Evolutionary conservation across 2,888 invertebrate genomes (phyloP), one percentile per base, ranked within the genome.

Genomic region (Eupithecia tripunctaria): DNA sequence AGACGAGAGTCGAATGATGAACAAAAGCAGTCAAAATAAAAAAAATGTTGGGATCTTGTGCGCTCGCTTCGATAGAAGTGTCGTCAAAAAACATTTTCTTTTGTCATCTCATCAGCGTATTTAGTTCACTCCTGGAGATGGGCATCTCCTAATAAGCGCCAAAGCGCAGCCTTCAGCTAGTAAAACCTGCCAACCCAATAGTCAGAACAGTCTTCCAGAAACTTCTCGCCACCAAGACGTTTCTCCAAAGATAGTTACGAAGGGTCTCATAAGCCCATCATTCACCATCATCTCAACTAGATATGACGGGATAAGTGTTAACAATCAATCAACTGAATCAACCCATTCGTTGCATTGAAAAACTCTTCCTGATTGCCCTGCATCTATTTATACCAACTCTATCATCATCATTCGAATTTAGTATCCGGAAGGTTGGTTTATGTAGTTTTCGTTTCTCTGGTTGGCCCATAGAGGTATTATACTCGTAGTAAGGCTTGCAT

Each of bases 241-340:
- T 43, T 51, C 10, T 51, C n/a, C 47, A 36, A 51, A 51, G 18
- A 25, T 56, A 51, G 12, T 14, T n/a, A 70, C 38, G 25, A 72
- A 47, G 68, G 66, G 29, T 51, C 63, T 27, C 43, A 36, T 38
- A 32, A 32, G 64, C 70, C 70, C 36, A 70, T 73, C 73, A 68
- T 70, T 21, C 27, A 56, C 21, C 56, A 56, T 56, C 21, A 25
- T 56, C 18, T 59, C 64, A 68, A 73, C 64, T 36, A 64, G 67
- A 10, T 38, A 32, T 68, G 70, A 70, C 67, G 65, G 43, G 10
- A 62, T 74, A 74, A 74, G 63, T 74, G 74, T 14, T 60, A 4
- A 18, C 67, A 68, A 73, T 70, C 64, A 47, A 43, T 73, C 43
- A 68, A 68, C 12, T 70, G 59, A 47, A 43, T 73, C 43, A 68